Conservation (phyloP, 35 echinoderm and acorn worm genomes). For the Diadema setosum region DNA sequence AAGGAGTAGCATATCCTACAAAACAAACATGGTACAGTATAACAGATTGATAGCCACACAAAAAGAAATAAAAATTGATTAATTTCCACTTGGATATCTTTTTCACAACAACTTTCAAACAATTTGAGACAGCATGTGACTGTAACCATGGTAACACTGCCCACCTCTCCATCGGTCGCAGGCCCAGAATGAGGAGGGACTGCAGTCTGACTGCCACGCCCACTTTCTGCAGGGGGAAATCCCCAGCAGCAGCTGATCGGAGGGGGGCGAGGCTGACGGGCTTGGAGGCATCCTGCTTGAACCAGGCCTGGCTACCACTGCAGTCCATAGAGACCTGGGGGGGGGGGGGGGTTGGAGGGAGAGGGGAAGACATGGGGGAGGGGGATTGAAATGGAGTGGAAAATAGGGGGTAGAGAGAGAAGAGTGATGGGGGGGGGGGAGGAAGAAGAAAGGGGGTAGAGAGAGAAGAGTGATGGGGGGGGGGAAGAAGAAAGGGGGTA, state of each 20-base stretch:
- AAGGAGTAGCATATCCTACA: no score
- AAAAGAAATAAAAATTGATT: no score
- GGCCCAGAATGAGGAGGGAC: background rate
- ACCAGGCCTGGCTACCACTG: background rate
- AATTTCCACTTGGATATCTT: no score
- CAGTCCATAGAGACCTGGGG: background rate
- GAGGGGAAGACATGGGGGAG: no score
- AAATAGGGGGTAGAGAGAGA: background rate
- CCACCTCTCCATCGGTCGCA: background rate
- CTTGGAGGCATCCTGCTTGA: background rate
- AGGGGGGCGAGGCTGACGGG: background rate
- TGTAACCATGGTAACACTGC: background rate
- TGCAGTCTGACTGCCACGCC: background rate
- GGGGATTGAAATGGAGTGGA: background rate
- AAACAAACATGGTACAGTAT: no score
- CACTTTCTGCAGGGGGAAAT: conserved; percentile 5
- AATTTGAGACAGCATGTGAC: no score
- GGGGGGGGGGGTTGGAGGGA: background rate
- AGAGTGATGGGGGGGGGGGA: background rate
- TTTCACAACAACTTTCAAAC: no score
- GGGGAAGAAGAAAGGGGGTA: no score
- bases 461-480: no score
- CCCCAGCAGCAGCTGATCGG: background rate
- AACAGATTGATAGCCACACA: no score
- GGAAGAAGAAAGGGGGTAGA: no score